Evolutionary conservation across 2,888 invertebrate genomes (phyloP).

Genomic region (Andrena camellia): DNA sequence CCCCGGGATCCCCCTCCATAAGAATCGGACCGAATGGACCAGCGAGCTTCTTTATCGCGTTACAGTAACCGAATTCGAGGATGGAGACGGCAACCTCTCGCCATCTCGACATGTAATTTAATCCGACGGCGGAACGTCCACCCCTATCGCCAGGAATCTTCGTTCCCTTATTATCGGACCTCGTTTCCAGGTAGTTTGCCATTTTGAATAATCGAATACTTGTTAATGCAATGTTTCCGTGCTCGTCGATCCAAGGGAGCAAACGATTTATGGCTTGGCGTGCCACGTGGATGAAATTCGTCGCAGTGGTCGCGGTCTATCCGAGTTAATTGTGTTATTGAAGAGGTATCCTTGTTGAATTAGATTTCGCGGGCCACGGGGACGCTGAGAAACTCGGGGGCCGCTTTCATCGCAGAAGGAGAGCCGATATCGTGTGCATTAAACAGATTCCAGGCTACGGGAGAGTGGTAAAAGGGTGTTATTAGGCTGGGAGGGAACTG

Average conservation of each 20-base stretch:
- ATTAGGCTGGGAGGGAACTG: slow-evolving; percentile 72
- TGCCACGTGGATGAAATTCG: slow-evolving; percentile 7
- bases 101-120: slow-evolving; percentile 19
- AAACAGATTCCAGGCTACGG: slow-evolving; percentile 70
- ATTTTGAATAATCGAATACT: neutral
- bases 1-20: slow-evolving; percentile 17
- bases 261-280: neutral
- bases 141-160: neutral
- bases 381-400: slow-evolving; percentile 33
- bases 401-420: slow-evolving; percentile 60
- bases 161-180: neutral
- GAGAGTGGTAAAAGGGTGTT: slow-evolving; percentile 75
- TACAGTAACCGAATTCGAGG: slow-evolving; percentile 47
- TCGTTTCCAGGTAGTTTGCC: too few species aligned
- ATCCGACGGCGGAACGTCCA: neutral
- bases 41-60: slow-evolving; percentile 44
- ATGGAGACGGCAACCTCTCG: slow-evolving; percentile 21
- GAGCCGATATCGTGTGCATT: slow-evolving; percentile 70
- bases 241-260: too few species aligned
- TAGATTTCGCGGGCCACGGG: slow-evolving; percentile 42
- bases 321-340: slow-evolving; percentile 25
- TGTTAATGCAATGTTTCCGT: too few species aligned
- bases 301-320: neutral
- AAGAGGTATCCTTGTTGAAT: slow-evolving; percentile 50
- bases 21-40: slow-evolving; percentile 51